These are phyloP conservation scores for Phylloscopus trochiloides DNA, from an alignment of 2,113 vertebrate genomes.

Conservation along the genomic window DNA sequence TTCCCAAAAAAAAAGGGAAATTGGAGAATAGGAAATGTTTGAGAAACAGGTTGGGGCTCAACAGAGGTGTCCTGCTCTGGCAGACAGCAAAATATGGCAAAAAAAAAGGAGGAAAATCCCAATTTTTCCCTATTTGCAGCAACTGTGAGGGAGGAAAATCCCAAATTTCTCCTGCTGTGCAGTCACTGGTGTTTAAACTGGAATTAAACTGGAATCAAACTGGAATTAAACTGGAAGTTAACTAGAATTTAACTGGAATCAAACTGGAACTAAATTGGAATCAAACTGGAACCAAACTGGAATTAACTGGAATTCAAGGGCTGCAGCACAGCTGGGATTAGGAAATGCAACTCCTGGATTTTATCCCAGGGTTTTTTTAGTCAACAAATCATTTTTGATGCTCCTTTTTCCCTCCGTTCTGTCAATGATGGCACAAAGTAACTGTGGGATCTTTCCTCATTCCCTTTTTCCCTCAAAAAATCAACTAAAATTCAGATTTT, in stretches of 20 bases:
- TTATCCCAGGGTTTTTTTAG: not conserved
- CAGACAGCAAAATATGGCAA: not conserved
- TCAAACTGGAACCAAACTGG: not conserved
- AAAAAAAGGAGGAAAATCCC: not conserved
- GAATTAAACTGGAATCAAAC: not conserved
- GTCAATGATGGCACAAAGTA: not conserved
- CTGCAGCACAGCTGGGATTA: not conserved
- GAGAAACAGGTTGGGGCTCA: not conserved
- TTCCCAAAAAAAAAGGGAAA: not conserved
- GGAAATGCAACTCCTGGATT: not conserved
- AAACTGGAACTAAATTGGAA: not conserved
- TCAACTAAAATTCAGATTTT: not conserved
- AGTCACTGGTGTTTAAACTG: not conserved
- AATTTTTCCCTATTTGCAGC: not conserved
- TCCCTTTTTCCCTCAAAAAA: not conserved
- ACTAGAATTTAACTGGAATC: not conserved
- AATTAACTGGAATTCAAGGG: not conserved
- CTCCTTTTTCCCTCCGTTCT: not conserved
- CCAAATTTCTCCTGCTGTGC: not conserved
- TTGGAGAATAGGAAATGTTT: not conserved
- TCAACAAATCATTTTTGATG: fast-evolving
- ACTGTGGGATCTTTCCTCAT: not conserved
- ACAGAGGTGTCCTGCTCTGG: not conserved
- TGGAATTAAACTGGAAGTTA: too few species aligned
- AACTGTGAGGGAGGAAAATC: not conserved